A percentile compares a stretch with the other conserved stretches of the same genome.
These are phyloP conservation scores for Alouatta caraya DNA, from an alignment of 2,797 vertebrate genomes.

Conservation along the genomic window DNA sequence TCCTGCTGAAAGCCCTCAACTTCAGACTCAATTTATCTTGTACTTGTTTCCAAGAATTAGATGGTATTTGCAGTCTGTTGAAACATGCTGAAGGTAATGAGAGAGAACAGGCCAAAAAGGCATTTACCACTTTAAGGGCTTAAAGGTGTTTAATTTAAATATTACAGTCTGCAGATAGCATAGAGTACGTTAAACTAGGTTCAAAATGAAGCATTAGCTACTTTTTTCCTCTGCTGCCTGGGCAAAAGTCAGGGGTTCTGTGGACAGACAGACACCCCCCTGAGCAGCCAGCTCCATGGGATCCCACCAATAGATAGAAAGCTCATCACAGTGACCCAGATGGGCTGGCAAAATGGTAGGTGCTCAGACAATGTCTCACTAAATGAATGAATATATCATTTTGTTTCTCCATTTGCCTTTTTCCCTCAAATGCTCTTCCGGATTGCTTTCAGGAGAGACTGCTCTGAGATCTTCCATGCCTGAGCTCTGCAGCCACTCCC, in stretches of 20 bases:
- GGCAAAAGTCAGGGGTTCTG: neutral
- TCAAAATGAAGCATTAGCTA: neutral
- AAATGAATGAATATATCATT: neutral
- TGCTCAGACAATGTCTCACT: neutral
- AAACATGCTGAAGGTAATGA: slow-evolving; percentile 78
- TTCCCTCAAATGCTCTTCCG: neutral
- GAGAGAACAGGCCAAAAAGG: slow-evolving; percentile 71
- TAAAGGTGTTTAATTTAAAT: slow-evolving; percentile 79
- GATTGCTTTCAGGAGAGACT: neutral
- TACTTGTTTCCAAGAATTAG: slow-evolving; percentile 80
- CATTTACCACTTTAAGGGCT: slow-evolving; percentile 76
- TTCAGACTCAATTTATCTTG: slow-evolving; percentile 80
- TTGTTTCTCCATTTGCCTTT: slow-evolving; percentile 11
- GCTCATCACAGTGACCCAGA: neutral
- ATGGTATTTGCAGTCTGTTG: slow-evolving; percentile 74
- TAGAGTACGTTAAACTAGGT: slow-evolving; percentile 16
- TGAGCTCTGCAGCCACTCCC: neutral
- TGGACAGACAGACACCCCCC: neutral
- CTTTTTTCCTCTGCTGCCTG: neutral
- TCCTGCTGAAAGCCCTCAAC: slow-evolving; percentile 81
- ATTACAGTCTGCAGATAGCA: slow-evolving; percentile 77
- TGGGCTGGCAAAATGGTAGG: neutral
- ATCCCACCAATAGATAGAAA: neutral
- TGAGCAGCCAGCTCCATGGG: neutral
- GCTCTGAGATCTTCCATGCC: neutral